These are phyloP conservation scores for Plectrocnemia conspersa DNA, from an alignment of 1,140 invertebrate genomes.

Conservation along the genomic window DNA sequence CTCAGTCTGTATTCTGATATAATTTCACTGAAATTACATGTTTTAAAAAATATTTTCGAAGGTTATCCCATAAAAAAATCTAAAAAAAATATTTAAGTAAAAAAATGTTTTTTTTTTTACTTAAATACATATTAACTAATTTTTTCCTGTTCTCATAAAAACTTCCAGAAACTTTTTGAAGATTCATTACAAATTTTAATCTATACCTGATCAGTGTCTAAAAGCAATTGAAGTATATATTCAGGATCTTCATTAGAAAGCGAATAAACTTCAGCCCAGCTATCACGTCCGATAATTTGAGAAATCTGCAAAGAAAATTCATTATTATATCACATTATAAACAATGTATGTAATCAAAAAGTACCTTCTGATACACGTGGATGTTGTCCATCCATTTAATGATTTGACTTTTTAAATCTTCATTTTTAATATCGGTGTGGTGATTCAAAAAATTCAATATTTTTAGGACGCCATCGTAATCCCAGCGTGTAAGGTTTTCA, in stretches of 20 bases:
- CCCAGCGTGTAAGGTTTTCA: constrained; percentile 46
- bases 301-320: constrained; percentile 18
- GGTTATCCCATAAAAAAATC: too few species aligned
- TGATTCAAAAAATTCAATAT: constrained; percentile 45
- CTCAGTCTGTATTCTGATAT: too few species aligned
- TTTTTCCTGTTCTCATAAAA: too few species aligned
- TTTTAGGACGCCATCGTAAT: constrained; percentile 45
- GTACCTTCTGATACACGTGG: constrained; percentile 48
- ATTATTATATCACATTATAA: constrained; percentile 32
- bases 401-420: constrained; percentile 43
- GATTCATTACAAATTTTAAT: constrained; percentile 30
- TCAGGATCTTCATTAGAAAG: constrained; percentile 28
- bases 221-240: constrained; percentile 20
- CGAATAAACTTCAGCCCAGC: constrained; percentile 24
- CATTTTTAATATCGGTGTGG: constrained; percentile 38
- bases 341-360: constrained; percentile 7
- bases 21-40: too few species aligned
- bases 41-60: too few species aligned
- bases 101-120: too few species aligned
- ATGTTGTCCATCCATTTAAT: constrained; percentile 47
- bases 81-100: too few species aligned
- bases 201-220: constrained; percentile 23
- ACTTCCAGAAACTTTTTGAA: too few species aligned
- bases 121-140: too few species aligned
- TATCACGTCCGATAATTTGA: constrained; percentile 11